These are phyloP conservation scores for Hestina assimilis DNA, from an alignment of 1,140 invertebrate species.

Conservation along the genomic window DNA sequence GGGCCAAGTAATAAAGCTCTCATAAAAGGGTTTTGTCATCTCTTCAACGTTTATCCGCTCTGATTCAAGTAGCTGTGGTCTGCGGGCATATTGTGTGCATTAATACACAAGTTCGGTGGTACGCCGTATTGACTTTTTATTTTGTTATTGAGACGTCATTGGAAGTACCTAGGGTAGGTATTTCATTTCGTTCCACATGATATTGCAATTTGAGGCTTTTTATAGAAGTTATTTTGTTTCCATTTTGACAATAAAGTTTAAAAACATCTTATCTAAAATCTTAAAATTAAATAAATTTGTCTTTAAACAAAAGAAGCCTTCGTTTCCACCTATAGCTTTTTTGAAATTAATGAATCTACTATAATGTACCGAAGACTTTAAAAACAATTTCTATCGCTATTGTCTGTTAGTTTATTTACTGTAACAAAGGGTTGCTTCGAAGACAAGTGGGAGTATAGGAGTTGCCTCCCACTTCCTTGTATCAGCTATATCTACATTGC, in stretches of 20 bases:
- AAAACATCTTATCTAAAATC: too few relatives aligned
- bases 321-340: too few relatives aligned
- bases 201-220: neutral
- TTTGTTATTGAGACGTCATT: conserved; percentile 54
- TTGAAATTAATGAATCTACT: too few relatives aligned
- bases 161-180: too few relatives aligned
- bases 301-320: too few relatives aligned
- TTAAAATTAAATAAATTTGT: too few relatives aligned
- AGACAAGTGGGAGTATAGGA: conserved; percentile 17
- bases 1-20: conserved; percentile 10
- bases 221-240: neutral
- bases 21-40: conserved; percentile 37
- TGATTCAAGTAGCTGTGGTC: conserved; percentile 41
- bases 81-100: conserved; percentile 63
- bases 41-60: conserved; percentile 20
- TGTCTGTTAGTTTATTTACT: neutral
- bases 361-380: too few relatives aligned
- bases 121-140: conserved; percentile 54
- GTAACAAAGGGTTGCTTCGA: conserved; percentile 12
- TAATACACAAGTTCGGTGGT: conserved; percentile 37
- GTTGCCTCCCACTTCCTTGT: conserved; percentile 61
- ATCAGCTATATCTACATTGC: conserved; percentile 43
- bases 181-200: conserved; percentile 11
- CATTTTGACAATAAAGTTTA: too few relatives aligned
- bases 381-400: too few relatives aligned